phyloP scores from a whole-genome alignment of 2,113 vertebrate species.

The Hemiprocne comata region DNA sequence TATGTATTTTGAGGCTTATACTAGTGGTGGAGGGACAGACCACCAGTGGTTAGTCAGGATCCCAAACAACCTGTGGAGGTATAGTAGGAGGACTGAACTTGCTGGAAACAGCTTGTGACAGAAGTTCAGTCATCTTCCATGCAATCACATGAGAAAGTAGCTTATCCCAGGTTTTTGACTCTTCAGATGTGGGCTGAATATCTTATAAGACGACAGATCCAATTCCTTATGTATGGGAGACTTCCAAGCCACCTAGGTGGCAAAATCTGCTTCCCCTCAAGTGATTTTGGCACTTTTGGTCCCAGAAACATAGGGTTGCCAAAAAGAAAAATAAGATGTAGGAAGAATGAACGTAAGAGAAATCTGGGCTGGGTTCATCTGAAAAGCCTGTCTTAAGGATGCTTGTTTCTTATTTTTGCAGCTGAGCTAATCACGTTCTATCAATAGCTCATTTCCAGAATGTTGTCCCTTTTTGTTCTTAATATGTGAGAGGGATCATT shows the following conservation, averaged over 20 bases:
- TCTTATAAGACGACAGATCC: background rate
- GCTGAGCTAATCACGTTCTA: constrained; percentile 6
- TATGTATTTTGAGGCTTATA: background rate
- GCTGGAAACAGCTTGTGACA: background rate
- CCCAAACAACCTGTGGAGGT: background rate
- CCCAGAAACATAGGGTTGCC: constrained; percentile 13
- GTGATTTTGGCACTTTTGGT: constrained; percentile 52
- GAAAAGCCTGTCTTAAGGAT: background rate
- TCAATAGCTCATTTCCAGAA: background rate
- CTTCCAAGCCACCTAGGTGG: constrained; percentile 17
- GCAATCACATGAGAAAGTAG: background rate
- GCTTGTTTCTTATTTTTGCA: constrained; percentile 9
- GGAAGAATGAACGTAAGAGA: background rate
- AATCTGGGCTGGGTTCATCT: background rate
- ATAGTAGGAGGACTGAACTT: background rate
- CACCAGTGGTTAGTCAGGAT: background rate
- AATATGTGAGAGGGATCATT: background rate
- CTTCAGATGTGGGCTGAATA: background rate
- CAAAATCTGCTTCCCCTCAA: constrained; percentile 52
- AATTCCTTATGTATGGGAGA: constrained; percentile 25
- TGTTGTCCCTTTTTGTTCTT: background rate
- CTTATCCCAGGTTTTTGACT: background rate
- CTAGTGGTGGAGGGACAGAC: background rate
- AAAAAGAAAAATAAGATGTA: background rate
- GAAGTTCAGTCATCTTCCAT: background rate